Conservation (phyloP, 2,888 invertebrate species). For the Orthosia incerta region DNA sequence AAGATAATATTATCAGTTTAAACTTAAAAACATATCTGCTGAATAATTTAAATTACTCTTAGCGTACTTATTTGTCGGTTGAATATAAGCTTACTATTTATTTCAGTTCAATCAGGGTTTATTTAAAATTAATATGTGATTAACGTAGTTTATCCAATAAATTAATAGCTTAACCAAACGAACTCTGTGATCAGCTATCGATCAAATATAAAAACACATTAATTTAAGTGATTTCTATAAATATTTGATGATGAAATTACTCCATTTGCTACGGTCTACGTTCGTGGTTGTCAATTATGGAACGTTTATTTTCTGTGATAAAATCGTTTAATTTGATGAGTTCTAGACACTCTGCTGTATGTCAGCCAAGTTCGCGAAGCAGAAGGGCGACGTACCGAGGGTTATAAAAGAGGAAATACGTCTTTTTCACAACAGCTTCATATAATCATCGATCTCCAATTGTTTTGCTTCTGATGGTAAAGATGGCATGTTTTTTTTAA, state of each 20-base stretch:
- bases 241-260: background rate
- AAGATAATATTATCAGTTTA: background rate
- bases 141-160: slow-evolving; percentile 25
- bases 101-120: slow-evolving; percentile 8
- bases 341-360: too few species aligned
- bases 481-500: too few species aligned
- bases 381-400: too few species aligned
- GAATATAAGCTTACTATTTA: slow-evolving; percentile 22
- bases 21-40: background rate
- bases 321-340: background rate
- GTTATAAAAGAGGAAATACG: too few species aligned
- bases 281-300: background rate
- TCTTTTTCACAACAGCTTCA: too few species aligned
- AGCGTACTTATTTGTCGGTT: slow-evolving; percentile 5
- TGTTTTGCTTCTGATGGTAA: background rate
- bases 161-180: slow-evolving; percentile 19
- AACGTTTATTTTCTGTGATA: background rate
- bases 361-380: too few species aligned
- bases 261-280: background rate
- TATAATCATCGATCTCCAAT: background rate
- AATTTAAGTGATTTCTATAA: slow-evolving; percentile 1
- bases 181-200: slow-evolving; percentile 8
- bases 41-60: background rate
- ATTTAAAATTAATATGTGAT: slow-evolving; percentile 21
- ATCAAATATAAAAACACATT: slow-evolving; percentile 8